Conservation (phyloP, 2,888 invertebrate species). For the Belgica antarctica region DNA sequence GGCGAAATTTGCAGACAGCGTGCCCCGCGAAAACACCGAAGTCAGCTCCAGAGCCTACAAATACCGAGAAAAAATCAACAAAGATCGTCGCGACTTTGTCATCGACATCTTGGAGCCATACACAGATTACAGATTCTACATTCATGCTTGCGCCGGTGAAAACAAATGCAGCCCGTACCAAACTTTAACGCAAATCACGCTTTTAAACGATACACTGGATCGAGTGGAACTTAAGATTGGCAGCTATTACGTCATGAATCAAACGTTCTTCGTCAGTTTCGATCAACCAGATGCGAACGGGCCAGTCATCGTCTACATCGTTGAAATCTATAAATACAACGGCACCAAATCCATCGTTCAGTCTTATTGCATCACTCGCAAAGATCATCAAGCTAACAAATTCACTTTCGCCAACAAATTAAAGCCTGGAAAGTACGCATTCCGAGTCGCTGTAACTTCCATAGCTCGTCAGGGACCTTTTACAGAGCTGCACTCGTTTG, state of each 20-base stretch:
- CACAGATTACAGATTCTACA: conserved; percentile 60
- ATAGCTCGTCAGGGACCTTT: too few relatives aligned
- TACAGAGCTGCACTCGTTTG: too few relatives aligned
- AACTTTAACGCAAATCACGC: conserved; percentile 57
- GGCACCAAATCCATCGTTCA: conserved; percentile 51
- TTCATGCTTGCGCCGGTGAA: conserved; percentile 61
- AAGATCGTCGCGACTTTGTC: conserved; percentile 40
- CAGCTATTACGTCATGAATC: neutral
- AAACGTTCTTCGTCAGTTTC: conserved; percentile 57
- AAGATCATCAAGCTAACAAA: conserved; percentile 48
- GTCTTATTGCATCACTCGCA: conserved; percentile 57
- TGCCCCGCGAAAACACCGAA: neutral
- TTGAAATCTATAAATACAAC: conserved; percentile 57
- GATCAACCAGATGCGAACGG: conserved; percentile 66
- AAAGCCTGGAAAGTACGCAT: too few relatives aligned
- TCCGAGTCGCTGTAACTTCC: too few relatives aligned
- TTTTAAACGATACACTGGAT: conserved; percentile 52
- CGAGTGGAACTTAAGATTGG: conserved; percentile 51
- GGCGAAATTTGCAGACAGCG: neutral
- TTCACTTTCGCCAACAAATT: too few relatives aligned
- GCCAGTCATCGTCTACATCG: conserved; percentile 62
- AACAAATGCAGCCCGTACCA: conserved; percentile 57
- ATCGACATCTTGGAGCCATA: conserved; percentile 59
- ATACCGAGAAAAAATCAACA: neutral
- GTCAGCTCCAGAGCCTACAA: neutral